A percentile compares a stretch with the other conserved stretches of the same genome.
These are phyloP conservation scores for Elysia crispata DNA, from an alignment of 2,888 invertebrate genomes.

Conservation along the genomic window DNA sequence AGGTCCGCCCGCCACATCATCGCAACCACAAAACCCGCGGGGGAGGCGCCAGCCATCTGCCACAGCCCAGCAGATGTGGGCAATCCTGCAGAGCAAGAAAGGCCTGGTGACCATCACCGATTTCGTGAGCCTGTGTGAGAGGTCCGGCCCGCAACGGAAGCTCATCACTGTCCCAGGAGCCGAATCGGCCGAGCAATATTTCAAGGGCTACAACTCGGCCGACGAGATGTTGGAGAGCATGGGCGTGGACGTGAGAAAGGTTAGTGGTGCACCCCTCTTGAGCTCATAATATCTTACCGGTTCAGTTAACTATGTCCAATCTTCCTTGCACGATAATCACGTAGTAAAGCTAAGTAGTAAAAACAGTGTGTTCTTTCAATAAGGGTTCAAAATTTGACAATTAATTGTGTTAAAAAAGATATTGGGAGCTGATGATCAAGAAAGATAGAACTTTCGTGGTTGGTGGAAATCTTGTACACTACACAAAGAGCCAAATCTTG, in stretches of 20 bases:
- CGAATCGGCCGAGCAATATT: constrained; percentile 78
- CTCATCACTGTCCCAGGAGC: constrained; percentile 67
- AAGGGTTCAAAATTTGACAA: too few species aligned
- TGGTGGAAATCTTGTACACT: too few species aligned
- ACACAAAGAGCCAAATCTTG: too few species aligned
- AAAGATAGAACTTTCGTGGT: too few species aligned
- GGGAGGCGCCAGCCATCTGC: constrained; percentile 50
- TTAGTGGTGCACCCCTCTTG: too few species aligned
- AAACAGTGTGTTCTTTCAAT: too few species aligned
- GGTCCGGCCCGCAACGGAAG: constrained; percentile 60
- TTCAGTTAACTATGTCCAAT: too few species aligned
- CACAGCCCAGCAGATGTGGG: constrained; percentile 67
- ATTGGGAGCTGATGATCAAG: too few species aligned
- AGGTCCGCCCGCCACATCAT: constrained; percentile 42
- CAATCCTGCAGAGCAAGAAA: constrained; percentile 63
- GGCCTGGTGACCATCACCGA: constrained; percentile 73
- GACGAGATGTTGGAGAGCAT: constrained; percentile 88
- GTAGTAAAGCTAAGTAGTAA: too few species aligned
- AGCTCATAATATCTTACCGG: too few species aligned
- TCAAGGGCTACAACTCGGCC: constrained; percentile 92
- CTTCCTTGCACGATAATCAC: too few species aligned
- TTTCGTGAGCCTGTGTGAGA: constrained; percentile 70
- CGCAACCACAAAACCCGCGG: constrained; percentile 59
- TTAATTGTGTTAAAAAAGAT: too few species aligned
- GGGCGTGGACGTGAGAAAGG: constrained; percentile 72